Percentiles rank a stretch among this genome's conserved stretches.
Conservation (phyloP, 2,113 vertebrate genomes). For the Murina feae region DNA sequence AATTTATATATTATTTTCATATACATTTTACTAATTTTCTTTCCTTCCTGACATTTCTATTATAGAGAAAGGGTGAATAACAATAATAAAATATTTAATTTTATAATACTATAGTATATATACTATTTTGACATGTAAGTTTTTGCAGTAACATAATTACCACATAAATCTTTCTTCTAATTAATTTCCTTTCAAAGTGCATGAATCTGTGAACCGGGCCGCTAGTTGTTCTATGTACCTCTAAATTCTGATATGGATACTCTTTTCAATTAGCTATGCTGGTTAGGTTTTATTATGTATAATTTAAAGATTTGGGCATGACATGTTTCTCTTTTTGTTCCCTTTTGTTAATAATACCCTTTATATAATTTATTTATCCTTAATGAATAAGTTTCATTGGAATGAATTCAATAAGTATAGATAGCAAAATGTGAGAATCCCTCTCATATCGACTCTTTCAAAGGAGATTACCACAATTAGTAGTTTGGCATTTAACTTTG, state of each 20-base stretch:
- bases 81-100: too few species aligned
- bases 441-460: background rate
- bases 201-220: too few species aligned
- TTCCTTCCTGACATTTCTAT: too few species aligned
- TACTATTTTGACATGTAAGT: too few species aligned
- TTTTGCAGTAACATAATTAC: too few species aligned
- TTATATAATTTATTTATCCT: constrained; percentile 8
- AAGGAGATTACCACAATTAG: background rate
- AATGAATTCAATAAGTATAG: background rate
- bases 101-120: too few species aligned
- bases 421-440: background rate
- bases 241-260: background rate
- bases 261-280: background rate
- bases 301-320: background rate
- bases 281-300: background rate
- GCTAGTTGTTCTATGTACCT: background rate
- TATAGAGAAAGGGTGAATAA: too few species aligned
- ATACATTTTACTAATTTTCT: too few species aligned
- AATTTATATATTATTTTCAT: too few species aligned
- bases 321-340: background rate
- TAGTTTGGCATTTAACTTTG: background rate
- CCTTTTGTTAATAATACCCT: background rate
- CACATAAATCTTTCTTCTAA: too few species aligned
- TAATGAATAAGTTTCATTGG: background rate
- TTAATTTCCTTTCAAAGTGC: too few species aligned